These are phyloP conservation scores for Agonopterix subpropinquella DNA, from an alignment of 2,888 invertebrate species.

Conservation along the genomic window DNA sequence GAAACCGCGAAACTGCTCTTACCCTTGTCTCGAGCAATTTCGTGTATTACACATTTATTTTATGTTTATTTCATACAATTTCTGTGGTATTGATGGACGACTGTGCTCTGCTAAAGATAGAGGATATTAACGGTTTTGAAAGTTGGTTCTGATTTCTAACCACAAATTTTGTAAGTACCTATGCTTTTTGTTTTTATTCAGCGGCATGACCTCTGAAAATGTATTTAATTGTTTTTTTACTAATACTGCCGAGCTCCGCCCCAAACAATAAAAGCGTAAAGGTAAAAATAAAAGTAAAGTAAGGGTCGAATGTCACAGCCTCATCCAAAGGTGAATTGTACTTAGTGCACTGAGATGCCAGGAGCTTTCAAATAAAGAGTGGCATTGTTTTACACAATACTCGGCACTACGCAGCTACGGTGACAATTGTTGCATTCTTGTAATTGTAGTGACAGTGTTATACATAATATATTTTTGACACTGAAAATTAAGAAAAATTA, in stretches of 20 bases:
- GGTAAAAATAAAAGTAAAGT: slow-evolving; percentile 48
- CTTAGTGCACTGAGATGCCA: slow-evolving; percentile 32
- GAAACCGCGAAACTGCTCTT: slow-evolving; percentile 18
- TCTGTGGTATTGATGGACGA: slow-evolving; percentile 10
- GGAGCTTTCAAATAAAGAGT: slow-evolving; percentile 12
- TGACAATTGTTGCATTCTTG: too few species aligned
- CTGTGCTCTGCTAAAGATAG: too few species aligned
- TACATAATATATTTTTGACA: too few species aligned
- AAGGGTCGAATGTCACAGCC: slow-evolving; percentile 44
- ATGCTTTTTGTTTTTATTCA: too few species aligned
- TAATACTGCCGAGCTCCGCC: slow-evolving; percentile 14
- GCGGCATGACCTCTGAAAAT: too few species aligned
- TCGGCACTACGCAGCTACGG: too few species aligned
- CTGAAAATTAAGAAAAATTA: too few species aligned
- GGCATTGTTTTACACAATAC: neutral
- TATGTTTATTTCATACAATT: slow-evolving; percentile 10
- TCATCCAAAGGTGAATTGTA: slow-evolving; percentile 34
- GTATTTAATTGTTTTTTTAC: too few species aligned
- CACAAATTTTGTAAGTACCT: too few species aligned
- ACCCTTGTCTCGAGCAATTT: slow-evolving; percentile 13
- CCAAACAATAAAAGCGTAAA: slow-evolving; percentile 38
- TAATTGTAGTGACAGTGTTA: too few species aligned
- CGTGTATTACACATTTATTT: slow-evolving; percentile 9
- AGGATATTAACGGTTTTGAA: too few species aligned
- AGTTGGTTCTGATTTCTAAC: too few species aligned